A percentile compares a stretch with the other conserved stretches of the same genome.
Evolutionary conservation across 2,113 vertebrate species (phyloP).

Genomic region (Piprites chloris): DNA sequence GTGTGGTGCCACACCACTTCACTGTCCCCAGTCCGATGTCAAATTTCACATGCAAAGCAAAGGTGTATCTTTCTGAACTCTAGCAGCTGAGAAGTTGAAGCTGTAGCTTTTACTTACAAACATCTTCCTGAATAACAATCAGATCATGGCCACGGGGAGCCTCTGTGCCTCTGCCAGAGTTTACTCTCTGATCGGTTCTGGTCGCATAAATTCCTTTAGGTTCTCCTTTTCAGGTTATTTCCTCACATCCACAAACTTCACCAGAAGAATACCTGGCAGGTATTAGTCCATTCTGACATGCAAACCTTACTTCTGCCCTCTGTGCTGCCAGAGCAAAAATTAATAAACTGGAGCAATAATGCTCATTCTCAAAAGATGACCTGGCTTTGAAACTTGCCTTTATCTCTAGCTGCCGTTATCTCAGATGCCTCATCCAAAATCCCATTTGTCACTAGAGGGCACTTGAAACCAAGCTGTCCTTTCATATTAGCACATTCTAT

Average conservation of each 20-base stretch:
- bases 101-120: neutral
- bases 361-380: neutral
- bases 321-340: neutral
- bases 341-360: neutral
- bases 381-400: neutral
- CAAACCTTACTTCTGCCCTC: neutral
- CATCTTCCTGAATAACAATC: neutral
- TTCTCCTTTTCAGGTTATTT: neutral
- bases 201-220: neutral
- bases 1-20: rapidly evolving
- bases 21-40: neutral
- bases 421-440: neutral
- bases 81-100: neutral
- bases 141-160: rapidly evolving
- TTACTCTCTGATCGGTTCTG: neutral
- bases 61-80: neutral
- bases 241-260: neutral
- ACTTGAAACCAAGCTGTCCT: slow-evolving; percentile 44
- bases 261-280: neutral
- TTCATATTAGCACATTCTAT: neutral
- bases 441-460: slow-evolving; percentile 54
- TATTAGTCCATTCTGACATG: neutral
- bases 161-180: neutral
- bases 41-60: neutral
- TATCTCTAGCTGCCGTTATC: neutral